Conservation (phyloP, 1,140 invertebrate species). For the Tribolium madens region DNA sequence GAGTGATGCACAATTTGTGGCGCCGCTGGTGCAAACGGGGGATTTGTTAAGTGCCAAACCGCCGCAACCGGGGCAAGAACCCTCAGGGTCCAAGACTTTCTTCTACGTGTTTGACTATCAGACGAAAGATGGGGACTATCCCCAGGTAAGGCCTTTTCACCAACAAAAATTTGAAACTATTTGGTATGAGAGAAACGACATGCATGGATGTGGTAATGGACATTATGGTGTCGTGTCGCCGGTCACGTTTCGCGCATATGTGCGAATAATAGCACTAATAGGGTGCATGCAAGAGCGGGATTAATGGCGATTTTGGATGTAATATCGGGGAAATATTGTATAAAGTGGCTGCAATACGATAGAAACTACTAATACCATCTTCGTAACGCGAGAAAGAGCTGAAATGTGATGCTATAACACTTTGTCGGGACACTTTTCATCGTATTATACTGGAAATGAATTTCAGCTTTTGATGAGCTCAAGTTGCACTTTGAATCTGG, state of each 20-base stretch:
- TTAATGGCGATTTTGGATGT: not conserved
- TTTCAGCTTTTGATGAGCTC: constrained; percentile 8
- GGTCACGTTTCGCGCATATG: constrained; percentile 27
- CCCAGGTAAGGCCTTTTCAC: constrained; percentile 82
- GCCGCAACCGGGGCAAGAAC: constrained; percentile 66
- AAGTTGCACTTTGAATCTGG: constrained; percentile 9
- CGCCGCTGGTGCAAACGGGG: constrained; percentile 85
- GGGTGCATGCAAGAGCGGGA: constrained; percentile 1
- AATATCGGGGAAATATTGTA: constrained; percentile 8
- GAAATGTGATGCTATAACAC: constrained; percentile 37
- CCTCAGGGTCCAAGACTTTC: constrained; percentile 77
- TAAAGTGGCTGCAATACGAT: constrained; percentile 20
- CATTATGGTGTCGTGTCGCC: constrained; percentile 10
- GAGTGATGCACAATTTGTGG: constrained; percentile 92
- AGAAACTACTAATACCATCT: constrained; percentile 11
- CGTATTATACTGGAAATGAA: constrained; percentile 36
- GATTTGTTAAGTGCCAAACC: constrained; percentile 76
- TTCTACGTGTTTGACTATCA: constrained; percentile 96
- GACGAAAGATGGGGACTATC: constrained; percentile 90
- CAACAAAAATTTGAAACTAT: too few relatives aligned
- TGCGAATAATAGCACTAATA: constrained; percentile 1
- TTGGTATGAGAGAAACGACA: too few relatives aligned
- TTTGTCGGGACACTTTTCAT: constrained; percentile 23
- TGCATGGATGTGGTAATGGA: constrained; percentile 18
- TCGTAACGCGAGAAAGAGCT: constrained; percentile 3